These are phyloP conservation scores for Scaptomyza caliginosa DNA, from an alignment of 2,888 invertebrate species.

Conservation along the genomic window DNA sequence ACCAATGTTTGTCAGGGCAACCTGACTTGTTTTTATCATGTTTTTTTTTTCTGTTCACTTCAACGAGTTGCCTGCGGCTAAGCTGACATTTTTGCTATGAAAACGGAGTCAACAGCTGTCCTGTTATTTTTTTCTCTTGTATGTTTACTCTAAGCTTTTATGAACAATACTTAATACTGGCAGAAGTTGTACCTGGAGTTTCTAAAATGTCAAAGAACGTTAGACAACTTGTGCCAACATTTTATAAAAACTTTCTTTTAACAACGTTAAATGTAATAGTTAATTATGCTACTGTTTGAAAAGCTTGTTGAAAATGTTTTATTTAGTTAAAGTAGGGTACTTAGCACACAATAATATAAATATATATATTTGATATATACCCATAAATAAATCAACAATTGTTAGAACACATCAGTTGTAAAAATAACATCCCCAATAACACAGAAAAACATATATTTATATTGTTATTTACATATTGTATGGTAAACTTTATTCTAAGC, in stretches of 20 bases:
- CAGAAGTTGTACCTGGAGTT: not conserved
- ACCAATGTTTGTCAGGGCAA: not conserved
- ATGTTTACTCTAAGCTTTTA: constrained; percentile 6
- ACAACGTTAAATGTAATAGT: not conserved
- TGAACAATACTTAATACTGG: constrained; percentile 5
- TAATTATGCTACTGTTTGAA: not conserved
- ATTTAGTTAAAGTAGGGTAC: not conserved
- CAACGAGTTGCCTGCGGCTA: constrained; percentile 49
- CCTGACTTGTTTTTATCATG: constrained; percentile 4
- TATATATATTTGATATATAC: not conserved
- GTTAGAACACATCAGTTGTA: no score
- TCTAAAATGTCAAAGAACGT: not conserved
- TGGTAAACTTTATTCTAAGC: constrained; percentile 39
- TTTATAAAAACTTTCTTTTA: not conserved
- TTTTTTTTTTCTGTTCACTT: constrained; percentile 12
- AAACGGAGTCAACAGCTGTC: constrained; percentile 39
- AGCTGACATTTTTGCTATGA: constrained; percentile 5
- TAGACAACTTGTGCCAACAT: not conserved
- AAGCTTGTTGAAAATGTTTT: not conserved
- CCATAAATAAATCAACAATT: not conserved
- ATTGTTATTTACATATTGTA: constrained; percentile 29
- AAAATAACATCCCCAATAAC: constrained; percentile 6
- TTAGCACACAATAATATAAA: not conserved
- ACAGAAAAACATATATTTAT: constrained; percentile 29
- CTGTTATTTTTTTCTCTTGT: constrained; percentile 18